Evolutionary conservation across 2,888 invertebrate genomes (phyloP), one percentile per base, ranked within the genome.

Genomic region (Agrilus cyanescens): DNA sequence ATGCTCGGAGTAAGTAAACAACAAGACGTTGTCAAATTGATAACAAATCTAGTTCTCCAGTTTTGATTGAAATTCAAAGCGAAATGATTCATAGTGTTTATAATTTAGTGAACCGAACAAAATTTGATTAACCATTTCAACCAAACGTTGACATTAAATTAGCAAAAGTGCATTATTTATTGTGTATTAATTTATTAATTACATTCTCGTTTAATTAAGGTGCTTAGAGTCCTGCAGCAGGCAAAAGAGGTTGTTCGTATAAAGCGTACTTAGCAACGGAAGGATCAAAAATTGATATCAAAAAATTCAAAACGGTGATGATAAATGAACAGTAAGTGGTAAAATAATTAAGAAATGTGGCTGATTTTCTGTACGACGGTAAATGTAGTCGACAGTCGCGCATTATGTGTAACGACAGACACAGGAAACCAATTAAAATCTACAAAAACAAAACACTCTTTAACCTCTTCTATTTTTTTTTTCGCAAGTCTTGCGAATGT

Each of bases 211-310:
- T 30, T 38, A 36, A 32, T 37, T 44, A 34, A 42, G 41, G 10
- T 12, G 12, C 39, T 38, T 48, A 35, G 34, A 20, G n/a, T 46
- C 34, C 25, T 4, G 38, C 2, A 40, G 10, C 13, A 45, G 20
- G 34, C 45, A 38, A 20, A 20, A 40, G 34, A 12, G 56, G 56
- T 5, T 50, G 50, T 41, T 55, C 52, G 43, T 52, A 57, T 14
- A 56, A 43, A 10, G 48, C 70, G 61, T 75, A 75, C 65, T 67
- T 68, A 44, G 76, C 73, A 47, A 76, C 66, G 4, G 75, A 75
- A n/a, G 84, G 82, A 66, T 86, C 85, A 60, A 87, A 86, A 37
- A 84, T 79, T 25, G 84, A 80, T 49, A 86, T 82, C 38, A 87
- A 69, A 20, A 86, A 69, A 63, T 88, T 88, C 35, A 86, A 65